These are phyloP conservation scores for Sebastes iracundus DNA, from an alignment of 2,797 vertebrate species.

Conservation along the genomic window DNA sequence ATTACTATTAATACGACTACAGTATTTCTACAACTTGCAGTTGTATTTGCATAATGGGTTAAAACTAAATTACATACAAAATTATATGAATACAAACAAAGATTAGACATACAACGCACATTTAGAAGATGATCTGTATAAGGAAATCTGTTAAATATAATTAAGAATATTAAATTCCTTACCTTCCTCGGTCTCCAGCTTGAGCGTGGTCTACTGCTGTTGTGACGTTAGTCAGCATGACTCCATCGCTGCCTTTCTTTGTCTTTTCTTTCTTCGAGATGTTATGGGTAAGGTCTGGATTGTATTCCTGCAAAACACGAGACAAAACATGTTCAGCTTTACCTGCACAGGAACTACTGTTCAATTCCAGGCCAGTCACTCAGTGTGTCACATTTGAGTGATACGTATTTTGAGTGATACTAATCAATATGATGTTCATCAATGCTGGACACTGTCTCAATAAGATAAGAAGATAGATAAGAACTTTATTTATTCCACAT, in stretches of 20 bases:
- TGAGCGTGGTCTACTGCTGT: slow-evolving; percentile 75
- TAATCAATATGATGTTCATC: neutral
- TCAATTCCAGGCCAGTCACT: neutral
- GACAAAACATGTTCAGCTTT: neutral
- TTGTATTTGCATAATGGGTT: neutral
- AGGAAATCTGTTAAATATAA: neutral
- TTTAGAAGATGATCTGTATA: neutral
- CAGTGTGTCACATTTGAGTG: neutral
- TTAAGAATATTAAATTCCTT: slow-evolving; percentile 26
- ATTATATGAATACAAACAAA: neutral
- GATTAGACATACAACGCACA: neutral
- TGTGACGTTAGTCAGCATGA: slow-evolving; percentile 81
- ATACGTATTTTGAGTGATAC: neutral
- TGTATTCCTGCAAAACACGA: slow-evolving; percentile 88
- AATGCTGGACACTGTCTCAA: neutral
- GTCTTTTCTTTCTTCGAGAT: slow-evolving; percentile 90
- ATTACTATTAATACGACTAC: neutral
- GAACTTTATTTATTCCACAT: no score
- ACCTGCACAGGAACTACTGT: neutral
- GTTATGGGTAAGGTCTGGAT: slow-evolving; percentile 89
- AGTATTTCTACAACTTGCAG: neutral
- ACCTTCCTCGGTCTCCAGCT: slow-evolving; percentile 89
- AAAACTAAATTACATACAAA: neutral
- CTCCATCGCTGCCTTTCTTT: slow-evolving; percentile 88
- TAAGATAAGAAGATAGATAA: no score